Evolutionary conservation across 1,140 invertebrate species (phyloP).

Genomic region (Apolygus lucorum): DNA sequence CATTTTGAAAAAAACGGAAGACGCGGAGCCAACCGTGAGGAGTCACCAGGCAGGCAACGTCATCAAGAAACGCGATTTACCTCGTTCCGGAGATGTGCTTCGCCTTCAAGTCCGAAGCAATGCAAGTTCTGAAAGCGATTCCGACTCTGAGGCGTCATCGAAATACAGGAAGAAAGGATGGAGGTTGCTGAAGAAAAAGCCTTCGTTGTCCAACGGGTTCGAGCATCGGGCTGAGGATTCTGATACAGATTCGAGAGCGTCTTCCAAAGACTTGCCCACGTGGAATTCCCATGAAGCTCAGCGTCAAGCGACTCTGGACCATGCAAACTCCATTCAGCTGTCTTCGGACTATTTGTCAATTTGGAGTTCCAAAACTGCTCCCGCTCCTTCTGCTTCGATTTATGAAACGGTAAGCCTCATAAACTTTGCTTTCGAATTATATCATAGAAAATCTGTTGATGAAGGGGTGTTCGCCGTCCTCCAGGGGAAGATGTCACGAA

Average conservation of each 20-base stretch:
- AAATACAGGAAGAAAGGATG: conserved; percentile 32
- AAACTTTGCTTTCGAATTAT: too few relatives aligned
- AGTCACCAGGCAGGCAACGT: conserved; percentile 20
- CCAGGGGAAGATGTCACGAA: too few relatives aligned
- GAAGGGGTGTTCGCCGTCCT: too few relatives aligned
- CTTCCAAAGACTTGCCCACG: conserved; percentile 34
- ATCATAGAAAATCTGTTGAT: too few relatives aligned
- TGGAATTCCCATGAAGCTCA: conserved; percentile 38
- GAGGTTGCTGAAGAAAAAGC: conserved; percentile 33
- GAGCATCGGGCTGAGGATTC: conserved; percentile 31
- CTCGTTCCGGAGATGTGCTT: conserved; percentile 28
- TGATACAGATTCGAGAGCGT: conserved; percentile 32
- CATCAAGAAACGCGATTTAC: conserved; percentile 29
- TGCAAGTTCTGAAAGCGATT: conserved; percentile 37
- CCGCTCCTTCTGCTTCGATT: conserved; percentile 33
- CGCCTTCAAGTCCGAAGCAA: conserved; percentile 22
- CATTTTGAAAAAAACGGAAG: conserved; percentile 31
- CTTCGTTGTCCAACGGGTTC: conserved; percentile 29
- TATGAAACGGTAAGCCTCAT: conserved; percentile 37
- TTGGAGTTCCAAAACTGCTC: conserved; percentile 32
- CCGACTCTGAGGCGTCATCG: conserved; percentile 34
- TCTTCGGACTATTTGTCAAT: conserved; percentile 38
- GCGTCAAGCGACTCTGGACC: conserved; percentile 1
- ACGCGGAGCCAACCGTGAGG: conserved; percentile 16
- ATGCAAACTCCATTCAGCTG: conserved; percentile 22